A percentile compares a stretch with the other conserved stretches of the same genome.
Conservation (phyloP, 1,140 invertebrate species). For the Papilio polytes region DNA sequence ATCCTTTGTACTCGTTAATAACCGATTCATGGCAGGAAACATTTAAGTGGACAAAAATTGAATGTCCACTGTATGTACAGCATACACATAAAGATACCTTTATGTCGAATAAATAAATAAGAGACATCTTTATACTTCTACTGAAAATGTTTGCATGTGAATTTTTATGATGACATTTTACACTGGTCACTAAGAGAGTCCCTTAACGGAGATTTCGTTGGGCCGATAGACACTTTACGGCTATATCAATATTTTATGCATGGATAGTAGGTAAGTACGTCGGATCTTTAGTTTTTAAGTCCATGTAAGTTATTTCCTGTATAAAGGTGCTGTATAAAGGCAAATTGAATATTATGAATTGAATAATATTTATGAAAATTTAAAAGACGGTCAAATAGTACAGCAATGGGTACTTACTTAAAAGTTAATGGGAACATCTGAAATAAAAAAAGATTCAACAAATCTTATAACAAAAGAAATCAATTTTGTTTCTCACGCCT, state of each 20-base stretch:
- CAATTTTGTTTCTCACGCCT: background rate
- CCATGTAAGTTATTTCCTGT: too few species aligned
- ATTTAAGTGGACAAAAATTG: conserved; percentile 14
- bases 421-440: background rate
- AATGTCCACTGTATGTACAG: background rate
- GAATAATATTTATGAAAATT: background rate
- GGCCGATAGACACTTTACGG: too few species aligned
- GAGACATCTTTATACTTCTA: background rate
- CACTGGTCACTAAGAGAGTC: too few species aligned
- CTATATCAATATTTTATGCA: too few species aligned
- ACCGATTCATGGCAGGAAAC: background rate
- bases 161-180: too few species aligned
- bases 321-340: too few species aligned
- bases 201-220: too few species aligned
- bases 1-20: background rate
- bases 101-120: background rate
- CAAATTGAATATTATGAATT: too few species aligned
- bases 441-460: background rate
- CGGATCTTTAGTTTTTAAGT: too few species aligned
- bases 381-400: too few species aligned
- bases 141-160: too few species aligned
- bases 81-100: background rate
- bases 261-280: too few species aligned
- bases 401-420: background rate
- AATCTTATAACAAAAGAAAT: background rate